These are phyloP conservation scores for Balaeniceps rex DNA, from an alignment of 2,113 vertebrate genomes.

Conservation along the genomic window DNA sequence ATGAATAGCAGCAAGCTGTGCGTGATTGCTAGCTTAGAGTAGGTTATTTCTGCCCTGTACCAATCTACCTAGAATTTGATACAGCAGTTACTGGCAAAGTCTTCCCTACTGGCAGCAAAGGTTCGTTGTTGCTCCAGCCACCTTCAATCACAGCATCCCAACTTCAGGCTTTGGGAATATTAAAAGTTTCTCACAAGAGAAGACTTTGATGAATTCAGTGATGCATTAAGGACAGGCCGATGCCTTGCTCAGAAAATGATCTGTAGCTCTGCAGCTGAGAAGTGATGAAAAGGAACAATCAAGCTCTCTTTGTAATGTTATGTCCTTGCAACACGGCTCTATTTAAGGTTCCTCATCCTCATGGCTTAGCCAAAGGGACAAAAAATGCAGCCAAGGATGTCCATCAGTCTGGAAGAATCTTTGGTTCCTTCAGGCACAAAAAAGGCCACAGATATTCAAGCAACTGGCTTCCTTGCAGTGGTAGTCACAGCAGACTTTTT, in stretches of 20 bases:
- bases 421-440: background rate
- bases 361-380: background rate
- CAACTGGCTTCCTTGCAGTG: background rate
- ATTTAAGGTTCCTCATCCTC: background rate
- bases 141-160: background rate
- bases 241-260: constrained; percentile 6
- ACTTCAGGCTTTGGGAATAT: background rate
- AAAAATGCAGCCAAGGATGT: background rate
- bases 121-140: background rate
- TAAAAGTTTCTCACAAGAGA: background rate
- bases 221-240: background rate
- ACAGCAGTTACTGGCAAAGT: background rate
- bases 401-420: background rate
- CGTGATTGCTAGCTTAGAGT: background rate
- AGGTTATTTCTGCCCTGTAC: background rate
- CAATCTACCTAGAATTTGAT: constrained; percentile 10
- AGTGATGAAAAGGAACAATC: background rate
- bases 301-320: background rate
- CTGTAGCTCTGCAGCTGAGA: background rate
- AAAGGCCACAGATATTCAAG: background rate
- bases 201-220: constrained; percentile 11
- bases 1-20: background rate
- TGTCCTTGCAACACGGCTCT: background rate
- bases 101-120: background rate
- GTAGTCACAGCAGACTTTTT: background rate